A percentile compares a stretch with the other conserved stretches of the same genome.
phyloP scores from a whole-genome alignment of 2,888 invertebrate species.

The Cristatella mucedo region DNA sequence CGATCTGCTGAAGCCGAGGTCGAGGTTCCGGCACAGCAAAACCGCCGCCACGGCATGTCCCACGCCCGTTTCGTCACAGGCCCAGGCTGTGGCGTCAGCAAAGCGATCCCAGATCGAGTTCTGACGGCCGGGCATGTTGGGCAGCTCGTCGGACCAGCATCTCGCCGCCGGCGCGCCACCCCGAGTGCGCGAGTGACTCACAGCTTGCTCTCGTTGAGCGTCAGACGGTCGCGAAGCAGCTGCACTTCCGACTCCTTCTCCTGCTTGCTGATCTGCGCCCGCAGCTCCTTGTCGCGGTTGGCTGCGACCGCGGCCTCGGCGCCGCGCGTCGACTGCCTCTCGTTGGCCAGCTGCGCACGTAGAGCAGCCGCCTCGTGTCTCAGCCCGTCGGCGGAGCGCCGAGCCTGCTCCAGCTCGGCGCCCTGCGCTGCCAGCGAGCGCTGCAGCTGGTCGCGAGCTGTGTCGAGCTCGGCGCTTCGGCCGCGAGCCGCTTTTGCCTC shows the following conservation, averaged over 20 bases:
- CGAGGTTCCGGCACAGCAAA: no score
- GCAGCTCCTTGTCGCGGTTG: slow-evolving; percentile 38
- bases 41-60: no score
- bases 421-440: slow-evolving; percentile 29
- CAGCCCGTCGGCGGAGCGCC: slow-evolving; percentile 21
- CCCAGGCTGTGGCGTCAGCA: no score
- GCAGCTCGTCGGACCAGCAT: no score
- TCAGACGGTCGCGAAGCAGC: slow-evolving; percentile 34
- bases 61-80: no score
- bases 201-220: slow-evolving; percentile 37
- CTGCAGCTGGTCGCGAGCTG: slow-evolving; percentile 32
- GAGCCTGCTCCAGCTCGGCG: slow-evolving; percentile 35
- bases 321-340: slow-evolving; percentile 25
- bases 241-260: slow-evolving; percentile 35
- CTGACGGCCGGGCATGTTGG: no score
- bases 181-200: no score
- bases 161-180: no score
- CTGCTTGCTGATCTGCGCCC: slow-evolving; percentile 30
- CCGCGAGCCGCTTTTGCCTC: slow-evolving; percentile 34
- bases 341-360: slow-evolving; percentile 19
- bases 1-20: no score
- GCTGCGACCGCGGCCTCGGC: slow-evolving; percentile 33
- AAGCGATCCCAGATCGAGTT: no score
- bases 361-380: slow-evolving; percentile 25
- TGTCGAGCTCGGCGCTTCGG: slow-evolving; percentile 31